phyloP scores from a whole-genome alignment of 2,888 invertebrate species.

The Meteorus cinctellus region DNA sequence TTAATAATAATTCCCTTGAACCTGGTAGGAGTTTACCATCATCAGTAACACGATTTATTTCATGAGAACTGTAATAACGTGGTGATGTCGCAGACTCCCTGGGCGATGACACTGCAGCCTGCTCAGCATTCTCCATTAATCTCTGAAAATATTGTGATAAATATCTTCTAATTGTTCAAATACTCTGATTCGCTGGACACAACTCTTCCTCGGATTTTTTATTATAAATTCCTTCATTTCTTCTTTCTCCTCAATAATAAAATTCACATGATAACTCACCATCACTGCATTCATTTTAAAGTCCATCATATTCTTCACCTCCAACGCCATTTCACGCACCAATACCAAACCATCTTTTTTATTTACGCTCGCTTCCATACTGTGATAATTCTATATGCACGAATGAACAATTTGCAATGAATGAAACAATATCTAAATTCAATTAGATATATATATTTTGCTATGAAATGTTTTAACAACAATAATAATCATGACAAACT shows the following conservation, averaged over 20 bases:
- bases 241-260: not conserved
- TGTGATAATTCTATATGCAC: slow-evolving; percentile 83
- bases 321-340: slow-evolving; percentile 89
- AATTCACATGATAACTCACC: slow-evolving; percentile 77
- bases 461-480: not conserved
- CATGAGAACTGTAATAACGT: slow-evolving; percentile 87
- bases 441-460: not conserved
- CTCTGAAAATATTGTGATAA: slow-evolving; percentile 77
- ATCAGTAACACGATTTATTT: slow-evolving; percentile 84
- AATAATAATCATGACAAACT: slow-evolving; percentile 13
- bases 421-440: not conserved
- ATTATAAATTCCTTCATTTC: not conserved
- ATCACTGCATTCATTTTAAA: slow-evolving; percentile 93
- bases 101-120: slow-evolving; percentile 82
- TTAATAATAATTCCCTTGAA: slow-evolving; percentile 82
- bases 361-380: slow-evolving; percentile 84
- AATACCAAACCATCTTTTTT: slow-evolving; percentile 90
- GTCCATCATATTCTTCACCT: slow-evolving; percentile 95
- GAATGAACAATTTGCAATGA: slow-evolving; percentile 13
- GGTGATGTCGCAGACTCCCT: slow-evolving; percentile 77
- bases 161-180: slow-evolving; percentile 24
- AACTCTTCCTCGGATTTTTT: not conserved
- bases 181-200: slow-evolving; percentile 6
- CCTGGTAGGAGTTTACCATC: slow-evolving; percentile 84
- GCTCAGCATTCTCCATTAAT: slow-evolving; percentile 93